Evolutionary conservation across 1,140 invertebrate genomes (phyloP), one percentile per base, ranked within the genome.

Genomic region (Eriosoma lanigerum): DNA sequence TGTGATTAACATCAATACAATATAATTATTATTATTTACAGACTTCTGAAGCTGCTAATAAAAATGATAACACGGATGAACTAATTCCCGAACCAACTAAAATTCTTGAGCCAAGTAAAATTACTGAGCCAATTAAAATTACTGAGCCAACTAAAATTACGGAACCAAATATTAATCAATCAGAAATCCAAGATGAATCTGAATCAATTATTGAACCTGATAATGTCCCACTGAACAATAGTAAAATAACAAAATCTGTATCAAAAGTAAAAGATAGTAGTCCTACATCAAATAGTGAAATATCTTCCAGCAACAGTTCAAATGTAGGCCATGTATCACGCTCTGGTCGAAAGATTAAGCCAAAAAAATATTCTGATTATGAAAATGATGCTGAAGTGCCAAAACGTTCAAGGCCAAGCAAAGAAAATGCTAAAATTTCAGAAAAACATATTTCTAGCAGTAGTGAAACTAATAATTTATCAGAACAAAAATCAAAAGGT

Each of bases 311-410:
- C 10, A 78, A 78, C 10, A 70, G 21, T 24, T 50, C 75, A 54
- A 73, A 81, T 29, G 26, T 81, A 9, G 90, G 92, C 84, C 85
- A 90, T 19, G 88, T 91, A 6, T 92, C 91, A 84, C 89, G 92
- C 32, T 93, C 92, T 84, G 91, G 91, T 0, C 88, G 93, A 44
- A 93, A 92, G 86, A 91, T 93, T 81, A 91, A 92, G 84, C 90
- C 90, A 0, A 93, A 93, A 84, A 87, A 83, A 80, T 83, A 81
- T 64, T 60, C 80, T 29, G 76, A 82, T 62, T 78, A 62, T 48
- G 75, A 78, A 1, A 78, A 78, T 78, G 56, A 78, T 48, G 17
- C 56, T 17, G 75, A 78, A n/a, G 17, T 26, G 9, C 56, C 75
- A 44, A 78, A 78, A n/a, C 52, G 75, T 19, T 62, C 75, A 46